phyloP scores from a whole-genome alignment of 2,797 vertebrate species.

The Borostomias antarcticus region DNA sequence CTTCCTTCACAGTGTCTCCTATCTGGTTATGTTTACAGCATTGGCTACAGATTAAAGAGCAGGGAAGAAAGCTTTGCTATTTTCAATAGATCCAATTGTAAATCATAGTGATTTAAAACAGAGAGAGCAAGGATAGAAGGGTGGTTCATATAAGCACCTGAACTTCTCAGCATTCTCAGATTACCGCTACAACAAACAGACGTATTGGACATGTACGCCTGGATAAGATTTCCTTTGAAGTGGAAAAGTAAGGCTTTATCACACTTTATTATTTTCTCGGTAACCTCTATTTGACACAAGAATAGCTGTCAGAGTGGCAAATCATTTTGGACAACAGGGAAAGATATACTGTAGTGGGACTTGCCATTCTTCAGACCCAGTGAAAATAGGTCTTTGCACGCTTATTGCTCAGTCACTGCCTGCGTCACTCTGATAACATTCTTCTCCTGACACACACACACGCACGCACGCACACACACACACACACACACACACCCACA shows the following conservation, averaged over 20 bases:
- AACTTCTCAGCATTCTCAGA: background rate
- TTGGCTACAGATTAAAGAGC: background rate
- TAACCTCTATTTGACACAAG: background rate
- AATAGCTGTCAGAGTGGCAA: background rate
- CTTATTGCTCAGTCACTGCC: background rate
- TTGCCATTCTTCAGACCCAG: too few species aligned
- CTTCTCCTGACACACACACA: background rate
- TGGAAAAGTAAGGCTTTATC: background rate
- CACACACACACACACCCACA: too few species aligned
- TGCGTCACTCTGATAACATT: background rate
- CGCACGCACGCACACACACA: too few species aligned
- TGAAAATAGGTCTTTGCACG: background rate
- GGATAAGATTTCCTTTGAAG: background rate
- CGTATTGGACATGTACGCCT: background rate
- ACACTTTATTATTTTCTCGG: background rate
- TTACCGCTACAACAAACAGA: background rate
- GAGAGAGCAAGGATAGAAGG: background rate
- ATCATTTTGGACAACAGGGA: background rate
- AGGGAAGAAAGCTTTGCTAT: background rate
- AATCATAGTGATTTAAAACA: background rate
- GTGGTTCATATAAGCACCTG: background rate
- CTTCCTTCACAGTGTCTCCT: background rate
- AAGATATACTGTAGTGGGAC: background rate
- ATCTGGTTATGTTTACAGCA: background rate
- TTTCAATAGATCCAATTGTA: background rate